phyloP scores from a whole-genome alignment of 2,113 vertebrate species.

The Chaetops frenatus region DNA sequence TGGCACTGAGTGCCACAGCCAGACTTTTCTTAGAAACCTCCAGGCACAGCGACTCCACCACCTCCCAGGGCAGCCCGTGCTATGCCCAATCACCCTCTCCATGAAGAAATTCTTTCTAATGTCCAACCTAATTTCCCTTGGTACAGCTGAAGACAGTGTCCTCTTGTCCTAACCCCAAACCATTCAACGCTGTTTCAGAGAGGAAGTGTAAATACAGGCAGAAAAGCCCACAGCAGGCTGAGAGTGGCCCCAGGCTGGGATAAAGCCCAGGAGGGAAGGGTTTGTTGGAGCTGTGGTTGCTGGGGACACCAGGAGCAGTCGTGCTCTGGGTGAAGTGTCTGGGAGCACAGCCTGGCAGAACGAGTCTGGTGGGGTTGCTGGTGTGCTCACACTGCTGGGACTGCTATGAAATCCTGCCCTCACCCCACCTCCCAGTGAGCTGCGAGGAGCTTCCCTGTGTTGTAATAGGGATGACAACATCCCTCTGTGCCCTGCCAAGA shows the following conservation, averaged over 20 bases:
- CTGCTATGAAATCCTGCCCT: conserved; percentile 40
- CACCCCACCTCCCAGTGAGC: conserved; percentile 40
- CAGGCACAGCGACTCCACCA: too few relatives aligned
- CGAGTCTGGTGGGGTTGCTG: conserved; percentile 28
- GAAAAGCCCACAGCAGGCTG: background rate
- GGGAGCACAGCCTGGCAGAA: background rate
- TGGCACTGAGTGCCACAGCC: background rate
- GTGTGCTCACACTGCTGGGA: background rate
- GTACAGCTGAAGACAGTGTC: background rate
- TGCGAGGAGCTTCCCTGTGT: conserved; percentile 39
- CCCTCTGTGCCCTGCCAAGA: background rate
- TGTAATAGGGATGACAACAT: conserved; percentile 38
- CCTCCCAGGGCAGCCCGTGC: background rate
- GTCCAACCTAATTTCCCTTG: background rate
- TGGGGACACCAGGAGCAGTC: conserved; percentile 1
- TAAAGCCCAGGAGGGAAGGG: background rate
- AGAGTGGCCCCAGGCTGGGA: background rate
- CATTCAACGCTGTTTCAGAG: background rate
- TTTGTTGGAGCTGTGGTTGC: conserved; percentile 6
- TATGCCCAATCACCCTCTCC: background rate
- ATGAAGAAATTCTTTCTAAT: background rate
- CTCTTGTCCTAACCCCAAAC: background rate
- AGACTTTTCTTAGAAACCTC: background rate
- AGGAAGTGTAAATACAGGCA: background rate
- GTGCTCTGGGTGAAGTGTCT: background rate